phyloP scores from a whole-genome alignment of 2,113 vertebrate species.

The Pionites leucogaster region DNA sequence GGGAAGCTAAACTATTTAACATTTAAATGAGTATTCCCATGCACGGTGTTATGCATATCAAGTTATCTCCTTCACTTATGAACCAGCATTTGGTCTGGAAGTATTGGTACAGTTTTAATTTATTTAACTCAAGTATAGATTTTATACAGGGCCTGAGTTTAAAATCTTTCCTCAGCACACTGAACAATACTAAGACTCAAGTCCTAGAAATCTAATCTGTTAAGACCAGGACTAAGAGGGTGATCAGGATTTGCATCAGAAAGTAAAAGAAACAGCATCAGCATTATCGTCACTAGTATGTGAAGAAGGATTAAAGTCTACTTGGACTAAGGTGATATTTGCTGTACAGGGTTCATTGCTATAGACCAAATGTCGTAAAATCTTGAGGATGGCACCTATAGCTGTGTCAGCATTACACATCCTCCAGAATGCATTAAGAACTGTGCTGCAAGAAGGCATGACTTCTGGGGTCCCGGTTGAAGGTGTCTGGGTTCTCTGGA shows the following conservation, averaged over 20 bases:
- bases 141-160: background rate
- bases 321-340: background rate
- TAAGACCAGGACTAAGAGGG: background rate
- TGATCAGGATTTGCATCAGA: background rate
- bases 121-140: background rate
- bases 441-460: background rate
- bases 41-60: background rate
- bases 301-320: background rate
- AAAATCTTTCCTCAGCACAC: background rate
- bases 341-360: background rate
- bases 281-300: background rate
- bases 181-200: background rate
- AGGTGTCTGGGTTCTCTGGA: background rate
- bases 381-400: too few species aligned
- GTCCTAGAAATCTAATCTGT: background rate
- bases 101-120: background rate
- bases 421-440: background rate
- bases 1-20: constrained; percentile 57
- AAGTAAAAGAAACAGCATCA: background rate
- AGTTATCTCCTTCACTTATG: background rate
- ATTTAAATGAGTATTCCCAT: constrained; percentile 58
- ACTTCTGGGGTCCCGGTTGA: background rate
- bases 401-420: background rate
- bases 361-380: background rate
- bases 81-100: background rate